phyloP scores from a whole-genome alignment of 2,797 vertebrate genomes.

The Uromys caudimaculatus region DNA sequence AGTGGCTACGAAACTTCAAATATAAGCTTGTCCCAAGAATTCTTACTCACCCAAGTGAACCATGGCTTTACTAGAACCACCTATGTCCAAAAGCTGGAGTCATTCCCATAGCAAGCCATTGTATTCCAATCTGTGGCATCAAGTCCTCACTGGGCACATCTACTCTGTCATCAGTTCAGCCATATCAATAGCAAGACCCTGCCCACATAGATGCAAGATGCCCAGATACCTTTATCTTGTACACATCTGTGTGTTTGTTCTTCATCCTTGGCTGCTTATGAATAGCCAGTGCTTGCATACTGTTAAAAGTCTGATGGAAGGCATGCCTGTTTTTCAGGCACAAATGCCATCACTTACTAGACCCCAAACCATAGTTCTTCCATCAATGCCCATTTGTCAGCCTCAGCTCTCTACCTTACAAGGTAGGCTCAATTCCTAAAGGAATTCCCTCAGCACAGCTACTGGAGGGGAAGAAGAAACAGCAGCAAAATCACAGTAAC shows the following conservation, averaged over 20 bases:
- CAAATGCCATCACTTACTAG: neutral
- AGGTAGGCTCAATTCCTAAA: too few relatives aligned
- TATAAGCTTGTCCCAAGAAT: neutral
- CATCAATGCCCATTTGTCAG: neutral
- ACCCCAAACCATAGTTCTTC: neutral
- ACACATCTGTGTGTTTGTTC: neutral
- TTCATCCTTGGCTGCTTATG: neutral
- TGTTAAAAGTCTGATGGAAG: neutral
- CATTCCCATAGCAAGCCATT: neutral
- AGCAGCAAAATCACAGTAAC: neutral
- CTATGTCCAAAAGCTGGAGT: neutral
- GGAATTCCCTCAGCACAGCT: neutral
- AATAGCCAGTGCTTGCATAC: neutral
- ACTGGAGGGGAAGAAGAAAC: neutral
- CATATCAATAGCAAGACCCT: neutral
- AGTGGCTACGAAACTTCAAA: neutral
- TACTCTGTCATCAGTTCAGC: neutral
- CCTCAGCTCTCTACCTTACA: neutral
- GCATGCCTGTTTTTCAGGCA: neutral
- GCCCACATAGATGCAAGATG: neutral
- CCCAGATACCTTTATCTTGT: neutral
- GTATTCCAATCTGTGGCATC: neutral
- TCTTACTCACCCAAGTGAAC: neutral
- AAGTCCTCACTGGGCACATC: neutral
- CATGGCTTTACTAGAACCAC: neutral